Conservation (phyloP, 2,797 vertebrate species). For the Alca torda region DNA sequence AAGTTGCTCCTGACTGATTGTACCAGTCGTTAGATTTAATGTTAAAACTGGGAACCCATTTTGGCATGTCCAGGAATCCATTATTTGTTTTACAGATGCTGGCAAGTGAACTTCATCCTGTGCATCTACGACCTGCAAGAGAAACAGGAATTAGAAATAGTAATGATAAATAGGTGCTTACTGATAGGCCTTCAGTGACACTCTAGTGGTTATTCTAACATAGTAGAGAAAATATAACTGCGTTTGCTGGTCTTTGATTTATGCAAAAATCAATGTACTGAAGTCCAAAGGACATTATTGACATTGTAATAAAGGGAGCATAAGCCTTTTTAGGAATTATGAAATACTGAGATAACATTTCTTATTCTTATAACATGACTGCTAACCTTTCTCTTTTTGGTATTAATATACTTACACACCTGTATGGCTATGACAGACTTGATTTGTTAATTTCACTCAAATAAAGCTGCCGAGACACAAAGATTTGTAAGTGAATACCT, state of each 20-base stretch:
- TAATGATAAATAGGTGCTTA: not conserved
- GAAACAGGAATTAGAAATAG: conserved; percentile 24
- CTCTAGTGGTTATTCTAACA: not conserved
- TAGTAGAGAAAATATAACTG: not conserved
- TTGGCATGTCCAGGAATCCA: conserved; percentile 81
- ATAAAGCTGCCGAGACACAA: not conserved
- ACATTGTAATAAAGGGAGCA: not conserved
- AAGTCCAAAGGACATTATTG: not conserved
- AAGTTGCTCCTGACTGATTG: conserved; percentile 74
- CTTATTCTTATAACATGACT: not conserved
- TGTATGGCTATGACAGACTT: not conserved
- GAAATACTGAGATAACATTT: not conserved
- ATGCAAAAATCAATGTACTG: not conserved
- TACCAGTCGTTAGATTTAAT: conserved; percentile 73
- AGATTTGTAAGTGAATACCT: not conserved
- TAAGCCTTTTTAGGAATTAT: not conserved
- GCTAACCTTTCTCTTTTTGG: not conserved
- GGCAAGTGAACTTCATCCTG: conserved; percentile 76
- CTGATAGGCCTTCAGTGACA: not conserved
- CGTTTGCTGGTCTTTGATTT: not conserved
- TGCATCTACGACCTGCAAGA: conserved; percentile 72
- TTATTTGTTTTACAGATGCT: conserved; percentile 77
- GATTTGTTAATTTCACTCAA: not conserved
- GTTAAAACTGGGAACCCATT: conserved; percentile 77
- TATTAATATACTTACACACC: not conserved